phyloP scores from a whole-genome alignment of 2,113 vertebrate genomes.

The Herpetotheres cachinnans region DNA sequence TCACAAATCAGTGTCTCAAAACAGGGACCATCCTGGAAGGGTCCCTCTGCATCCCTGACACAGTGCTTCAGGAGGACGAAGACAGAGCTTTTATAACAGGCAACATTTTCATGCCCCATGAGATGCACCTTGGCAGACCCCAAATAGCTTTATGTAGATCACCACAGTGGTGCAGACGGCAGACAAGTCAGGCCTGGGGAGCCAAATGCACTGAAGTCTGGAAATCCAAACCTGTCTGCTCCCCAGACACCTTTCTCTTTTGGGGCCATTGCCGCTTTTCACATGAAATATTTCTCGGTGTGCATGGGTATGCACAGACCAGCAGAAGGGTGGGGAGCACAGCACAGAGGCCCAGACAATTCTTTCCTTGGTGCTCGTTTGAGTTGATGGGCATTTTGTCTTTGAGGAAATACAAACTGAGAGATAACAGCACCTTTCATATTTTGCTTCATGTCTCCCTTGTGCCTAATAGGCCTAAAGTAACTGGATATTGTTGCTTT shows the following conservation, averaged over 20 bases:
- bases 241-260: not conserved
- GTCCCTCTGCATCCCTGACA: not conserved
- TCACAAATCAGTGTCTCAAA: not conserved
- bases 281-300: not conserved
- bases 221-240: not conserved
- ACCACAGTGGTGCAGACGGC: accelerated
- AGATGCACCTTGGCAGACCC: not conserved
- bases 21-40: not conserved
- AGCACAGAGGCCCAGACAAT: not conserved
- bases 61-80: not conserved
- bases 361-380: not conserved
- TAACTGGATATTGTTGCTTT: not conserved
- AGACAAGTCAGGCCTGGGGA: not conserved
- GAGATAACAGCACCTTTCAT: not conserved
- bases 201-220: not conserved
- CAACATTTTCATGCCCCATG: not conserved
- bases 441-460: not conserved
- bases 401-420: not conserved
- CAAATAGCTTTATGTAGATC: not conserved
- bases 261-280: not conserved
- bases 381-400: not conserved
- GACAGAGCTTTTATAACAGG: not conserved
- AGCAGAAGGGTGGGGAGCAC: not conserved
- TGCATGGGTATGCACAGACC: not conserved
- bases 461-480: not conserved